Conservation (phyloP, 2,888 invertebrate species). For the Cheilosia vernalis region DNA sequence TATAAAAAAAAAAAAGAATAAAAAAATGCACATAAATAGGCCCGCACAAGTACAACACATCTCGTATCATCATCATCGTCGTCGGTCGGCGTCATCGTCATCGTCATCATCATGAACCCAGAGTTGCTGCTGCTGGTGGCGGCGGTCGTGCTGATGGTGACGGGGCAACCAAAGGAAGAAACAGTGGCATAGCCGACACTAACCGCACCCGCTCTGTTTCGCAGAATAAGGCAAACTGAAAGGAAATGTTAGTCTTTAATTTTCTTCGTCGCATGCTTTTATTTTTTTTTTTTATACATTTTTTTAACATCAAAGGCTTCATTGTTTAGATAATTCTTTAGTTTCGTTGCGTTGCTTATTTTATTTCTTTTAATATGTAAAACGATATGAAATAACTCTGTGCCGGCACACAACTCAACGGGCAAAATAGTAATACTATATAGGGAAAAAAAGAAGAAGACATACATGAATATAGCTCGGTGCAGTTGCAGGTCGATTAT, state of each 20-base stretch:
- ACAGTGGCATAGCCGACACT: slow-evolving; percentile 43
- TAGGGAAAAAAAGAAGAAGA: neutral
- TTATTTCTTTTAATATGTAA: slow-evolving; percentile 42
- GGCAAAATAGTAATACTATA: slow-evolving; percentile 14
- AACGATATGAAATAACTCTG: slow-evolving; percentile 28
- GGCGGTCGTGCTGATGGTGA: neutral
- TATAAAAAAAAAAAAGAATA: slow-evolving; percentile 11
- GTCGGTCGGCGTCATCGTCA: slow-evolving; percentile 6
- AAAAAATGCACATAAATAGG: slow-evolving; percentile 15
- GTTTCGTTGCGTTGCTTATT: slow-evolving; percentile 30
- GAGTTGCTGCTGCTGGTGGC: slow-evolving; percentile 13
- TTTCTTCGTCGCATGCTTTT: slow-evolving; percentile 28
- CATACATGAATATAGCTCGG: neutral
- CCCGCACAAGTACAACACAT: slow-evolving; percentile 30
- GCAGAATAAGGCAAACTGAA: slow-evolving; percentile 44
- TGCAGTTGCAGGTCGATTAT: slow-evolving; percentile 6
- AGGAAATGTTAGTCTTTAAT: slow-evolving; percentile 51
- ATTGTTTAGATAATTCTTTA: slow-evolving; percentile 57
- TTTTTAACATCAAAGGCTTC: slow-evolving; percentile 55
- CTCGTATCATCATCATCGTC: slow-evolving; percentile 28
- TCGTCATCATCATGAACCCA: slow-evolving; percentile 20
- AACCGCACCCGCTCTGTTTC: slow-evolving; percentile 51
- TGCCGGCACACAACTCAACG: slow-evolving; percentile 5
- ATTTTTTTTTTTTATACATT: slow-evolving; percentile 21
- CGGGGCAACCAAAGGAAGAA: slow-evolving; percentile 19